phyloP scores from a whole-genome alignment of 2,888 invertebrate genomes.

The Emesis furor region DNA sequence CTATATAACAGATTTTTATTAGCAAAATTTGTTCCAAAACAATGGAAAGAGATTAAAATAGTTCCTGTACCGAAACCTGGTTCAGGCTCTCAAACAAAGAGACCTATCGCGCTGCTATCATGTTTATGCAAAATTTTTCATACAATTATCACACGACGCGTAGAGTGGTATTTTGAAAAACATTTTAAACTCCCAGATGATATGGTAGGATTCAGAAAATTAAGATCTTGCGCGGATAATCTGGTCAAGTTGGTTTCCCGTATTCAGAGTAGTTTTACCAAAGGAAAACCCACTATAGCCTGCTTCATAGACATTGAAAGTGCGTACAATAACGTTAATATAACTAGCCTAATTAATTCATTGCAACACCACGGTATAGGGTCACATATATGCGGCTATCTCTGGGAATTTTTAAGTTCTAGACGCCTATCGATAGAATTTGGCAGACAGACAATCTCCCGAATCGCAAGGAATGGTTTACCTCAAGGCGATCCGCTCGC shows the following conservation, averaged over 20 bases:
- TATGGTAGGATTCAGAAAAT: constrained; percentile 39
- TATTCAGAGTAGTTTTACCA: constrained; percentile 41
- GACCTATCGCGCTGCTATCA: neutral
- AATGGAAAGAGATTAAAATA: too few species aligned
- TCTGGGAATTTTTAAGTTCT: too few species aligned
- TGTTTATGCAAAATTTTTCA: constrained; percentile 2
- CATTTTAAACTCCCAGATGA: neutral
- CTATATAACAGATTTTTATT: neutral
- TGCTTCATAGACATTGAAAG: constrained; percentile 58
- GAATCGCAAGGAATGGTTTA: too few species aligned
- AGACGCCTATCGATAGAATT: too few species aligned
- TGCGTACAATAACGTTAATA: constrained; percentile 6
- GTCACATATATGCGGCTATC: too few species aligned
- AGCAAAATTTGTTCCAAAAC: too few species aligned
- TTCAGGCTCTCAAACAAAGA: neutral
- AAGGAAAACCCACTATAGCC: constrained; percentile 29
- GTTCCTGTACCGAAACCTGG: too few species aligned
- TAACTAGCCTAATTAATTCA: too few species aligned
- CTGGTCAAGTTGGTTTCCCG: constrained; percentile 26
- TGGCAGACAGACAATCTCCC: too few species aligned
- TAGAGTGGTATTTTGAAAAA: constrained; percentile 9
- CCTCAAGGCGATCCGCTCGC: too few species aligned
- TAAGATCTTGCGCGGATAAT: constrained; percentile 45
- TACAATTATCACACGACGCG: neutral
- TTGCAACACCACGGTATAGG: too few species aligned